Percentiles rank a stretch among this genome's conserved stretches.
Evolutionary conservation across 2,797 vertebrate genomes (phyloP).

Genomic region (Echeneis naucrates): DNA sequence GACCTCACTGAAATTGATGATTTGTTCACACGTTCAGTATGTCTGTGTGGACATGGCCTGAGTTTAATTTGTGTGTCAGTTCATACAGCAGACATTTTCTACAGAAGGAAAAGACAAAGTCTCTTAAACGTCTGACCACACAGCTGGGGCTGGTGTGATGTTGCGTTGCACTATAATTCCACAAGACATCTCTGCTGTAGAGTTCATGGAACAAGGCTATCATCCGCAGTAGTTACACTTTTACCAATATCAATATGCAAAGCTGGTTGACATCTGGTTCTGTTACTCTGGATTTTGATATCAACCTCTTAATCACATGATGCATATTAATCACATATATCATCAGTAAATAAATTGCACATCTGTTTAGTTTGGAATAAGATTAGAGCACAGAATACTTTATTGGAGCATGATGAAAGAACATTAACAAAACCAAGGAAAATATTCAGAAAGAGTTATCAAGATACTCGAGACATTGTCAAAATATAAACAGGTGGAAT

Average conservation of each 20-base stretch:
- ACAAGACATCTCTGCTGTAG: neutral
- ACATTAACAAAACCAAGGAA: too few species aligned
- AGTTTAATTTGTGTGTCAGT: too few species aligned
- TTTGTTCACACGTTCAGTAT: slow-evolving; percentile 28
- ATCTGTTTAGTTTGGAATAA: slow-evolving; percentile 17
- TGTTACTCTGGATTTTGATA: slow-evolving; percentile 11
- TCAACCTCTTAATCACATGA: neutral
- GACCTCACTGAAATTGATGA: slow-evolving; percentile 42
- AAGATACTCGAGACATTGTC: neutral
- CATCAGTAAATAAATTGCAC: neutral
- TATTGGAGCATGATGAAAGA: neutral
- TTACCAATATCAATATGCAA: neutral
- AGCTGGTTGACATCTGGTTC: neutral
- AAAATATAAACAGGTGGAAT: neutral
- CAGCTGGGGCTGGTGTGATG: too few species aligned
- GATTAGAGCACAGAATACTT: neutral
- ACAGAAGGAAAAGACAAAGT: neutral
- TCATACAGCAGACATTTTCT: neutral
- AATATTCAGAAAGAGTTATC: too few species aligned
- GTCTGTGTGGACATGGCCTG: slow-evolving; percentile 23
- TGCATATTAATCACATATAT: neutral
- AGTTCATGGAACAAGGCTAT: neutral
- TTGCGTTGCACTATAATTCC: neutral
- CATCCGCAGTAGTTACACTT: neutral
- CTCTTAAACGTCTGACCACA: neutral